Conservation (phyloP, 2,113 vertebrate genomes). For the Haliaeetus leucogaster region DNA sequence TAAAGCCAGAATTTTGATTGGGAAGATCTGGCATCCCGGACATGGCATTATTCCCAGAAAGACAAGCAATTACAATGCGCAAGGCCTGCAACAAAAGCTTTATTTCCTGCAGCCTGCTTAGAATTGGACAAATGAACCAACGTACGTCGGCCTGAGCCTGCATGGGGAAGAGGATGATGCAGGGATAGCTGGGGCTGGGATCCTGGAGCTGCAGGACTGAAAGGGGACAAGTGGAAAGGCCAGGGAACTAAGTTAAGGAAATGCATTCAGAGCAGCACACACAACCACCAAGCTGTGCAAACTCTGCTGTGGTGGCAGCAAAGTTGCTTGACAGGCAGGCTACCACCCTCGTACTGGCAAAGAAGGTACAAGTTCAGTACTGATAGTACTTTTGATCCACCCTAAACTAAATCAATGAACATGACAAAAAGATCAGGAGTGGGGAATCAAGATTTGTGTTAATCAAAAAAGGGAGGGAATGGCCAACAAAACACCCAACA, state of each 20-base stretch:
- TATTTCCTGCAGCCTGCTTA: background rate
- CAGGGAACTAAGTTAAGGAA: background rate
- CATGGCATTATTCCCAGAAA: background rate
- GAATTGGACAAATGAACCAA: background rate
- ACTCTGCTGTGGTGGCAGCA: background rate
- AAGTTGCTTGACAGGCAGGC: background rate
- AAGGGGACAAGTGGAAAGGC: background rate
- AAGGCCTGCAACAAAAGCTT: background rate
- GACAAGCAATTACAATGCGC: background rate
- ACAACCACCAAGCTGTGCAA: background rate
- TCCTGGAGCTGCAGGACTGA: background rate
- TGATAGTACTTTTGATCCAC: background rate
- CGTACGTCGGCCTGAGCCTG: rapidly evolving
- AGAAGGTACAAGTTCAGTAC: background rate
- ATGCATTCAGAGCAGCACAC: background rate
- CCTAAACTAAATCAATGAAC: background rate
- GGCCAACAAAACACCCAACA: background rate
- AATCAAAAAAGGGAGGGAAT: background rate
- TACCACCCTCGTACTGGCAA: background rate
- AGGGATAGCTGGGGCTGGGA: background rate
- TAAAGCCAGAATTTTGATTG: background rate
- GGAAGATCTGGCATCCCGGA: background rate
- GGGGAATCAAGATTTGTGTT: background rate
- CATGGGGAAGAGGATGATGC: background rate
- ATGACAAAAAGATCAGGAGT: background rate